Evolutionary conservation across 2,113 vertebrate genomes (phyloP).

Genomic region (Corythaeola cristata): DNA sequence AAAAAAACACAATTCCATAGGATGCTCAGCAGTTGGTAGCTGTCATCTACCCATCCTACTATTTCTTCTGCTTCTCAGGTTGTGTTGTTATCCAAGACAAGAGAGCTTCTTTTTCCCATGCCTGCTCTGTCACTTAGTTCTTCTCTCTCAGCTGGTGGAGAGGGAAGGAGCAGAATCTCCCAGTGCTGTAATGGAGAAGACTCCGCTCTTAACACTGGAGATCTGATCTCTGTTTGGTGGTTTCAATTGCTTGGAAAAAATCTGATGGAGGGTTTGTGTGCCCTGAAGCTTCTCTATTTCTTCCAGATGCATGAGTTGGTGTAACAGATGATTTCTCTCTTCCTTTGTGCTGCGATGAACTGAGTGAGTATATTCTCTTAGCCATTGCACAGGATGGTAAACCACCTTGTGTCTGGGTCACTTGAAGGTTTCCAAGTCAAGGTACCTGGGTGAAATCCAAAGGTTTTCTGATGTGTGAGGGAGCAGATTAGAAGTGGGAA

Average conservation of each 20-base stretch:
- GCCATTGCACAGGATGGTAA: not conserved
- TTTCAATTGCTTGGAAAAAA: not conserved
- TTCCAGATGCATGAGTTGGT: not conserved
- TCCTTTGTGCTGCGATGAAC: not conserved
- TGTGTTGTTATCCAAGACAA: not conserved
- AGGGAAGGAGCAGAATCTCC: not conserved
- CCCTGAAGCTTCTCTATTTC: not conserved
- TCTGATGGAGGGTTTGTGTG: accelerated
- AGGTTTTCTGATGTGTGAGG: not conserved
- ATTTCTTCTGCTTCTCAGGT: not conserved
- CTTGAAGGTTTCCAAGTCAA: not conserved
- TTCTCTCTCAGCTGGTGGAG: not conserved
- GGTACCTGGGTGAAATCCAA: not conserved
- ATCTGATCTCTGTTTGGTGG: not conserved
- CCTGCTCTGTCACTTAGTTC: not conserved
- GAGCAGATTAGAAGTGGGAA: not conserved
- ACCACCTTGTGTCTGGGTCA: not conserved
- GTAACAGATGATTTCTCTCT: not conserved
- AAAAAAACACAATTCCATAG: not conserved
- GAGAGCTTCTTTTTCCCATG: not conserved
- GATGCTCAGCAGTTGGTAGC: not conserved
- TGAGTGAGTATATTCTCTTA: not conserved
- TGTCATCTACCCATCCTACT: not conserved
- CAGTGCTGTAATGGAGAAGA: not conserved
- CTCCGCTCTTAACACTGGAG: not conserved